Conservation (phyloP, 2,797 vertebrate species). For the Paramormyrops hopkinsi region DNA sequence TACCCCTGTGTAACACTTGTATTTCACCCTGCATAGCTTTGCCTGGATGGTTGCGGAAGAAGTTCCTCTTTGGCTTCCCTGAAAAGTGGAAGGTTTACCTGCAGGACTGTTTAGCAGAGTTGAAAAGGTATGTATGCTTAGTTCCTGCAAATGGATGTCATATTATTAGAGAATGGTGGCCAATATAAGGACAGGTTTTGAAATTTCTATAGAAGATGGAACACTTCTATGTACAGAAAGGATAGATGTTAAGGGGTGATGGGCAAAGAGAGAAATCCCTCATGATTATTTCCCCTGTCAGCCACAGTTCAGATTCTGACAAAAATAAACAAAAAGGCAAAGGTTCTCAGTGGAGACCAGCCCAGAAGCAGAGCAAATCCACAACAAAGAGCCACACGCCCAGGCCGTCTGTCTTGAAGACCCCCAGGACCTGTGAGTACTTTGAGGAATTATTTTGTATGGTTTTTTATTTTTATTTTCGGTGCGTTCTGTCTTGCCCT, state of each 20-base stretch:
- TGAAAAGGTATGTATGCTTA: conserved; percentile 44
- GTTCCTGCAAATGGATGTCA: background rate
- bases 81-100: conserved; percentile 56
- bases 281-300: background rate
- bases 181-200: background rate
- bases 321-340: background rate
- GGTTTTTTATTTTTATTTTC: background rate
- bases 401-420: background rate
- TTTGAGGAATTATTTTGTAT: background rate
- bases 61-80: conserved; percentile 61
- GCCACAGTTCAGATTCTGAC: background rate
- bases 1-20: background rate
- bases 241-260: background rate
- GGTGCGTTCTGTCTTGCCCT: background rate
- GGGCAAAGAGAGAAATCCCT: background rate
- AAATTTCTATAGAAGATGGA: background rate
- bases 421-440: conserved; percentile 1
- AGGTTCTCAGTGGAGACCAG: background rate
- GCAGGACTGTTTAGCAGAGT: conserved; percentile 44
- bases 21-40: conserved; percentile 47
- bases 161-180: background rate
- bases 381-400: background rate
- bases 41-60: conserved; percentile 58
- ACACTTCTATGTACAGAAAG: background rate
- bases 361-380: background rate